These are phyloP conservation scores for Coenonympha glycerion DNA, from an alignment of 2,888 invertebrate species.

Conservation along the genomic window DNA sequence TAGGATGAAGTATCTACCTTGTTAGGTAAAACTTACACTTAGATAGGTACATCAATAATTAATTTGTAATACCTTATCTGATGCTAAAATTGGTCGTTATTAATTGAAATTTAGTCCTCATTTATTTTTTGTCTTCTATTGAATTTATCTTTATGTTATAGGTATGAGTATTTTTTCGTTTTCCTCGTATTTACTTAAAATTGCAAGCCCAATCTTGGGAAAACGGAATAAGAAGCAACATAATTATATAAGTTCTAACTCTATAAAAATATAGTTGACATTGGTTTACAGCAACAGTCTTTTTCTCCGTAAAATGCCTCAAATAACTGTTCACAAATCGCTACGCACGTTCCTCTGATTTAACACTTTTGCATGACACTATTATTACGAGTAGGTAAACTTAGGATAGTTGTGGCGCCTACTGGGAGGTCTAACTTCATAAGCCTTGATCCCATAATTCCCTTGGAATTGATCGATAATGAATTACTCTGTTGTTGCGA, in stretches of 20 bases:
- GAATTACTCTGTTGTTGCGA: no score
- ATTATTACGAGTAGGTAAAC: neutral
- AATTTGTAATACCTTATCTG: no score
- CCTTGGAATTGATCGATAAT: no score
- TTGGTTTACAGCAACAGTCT: neutral
- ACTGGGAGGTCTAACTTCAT: neutral
- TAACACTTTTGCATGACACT: slow-evolving; percentile 1
- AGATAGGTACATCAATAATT: no score
- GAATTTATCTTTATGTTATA: neutral
- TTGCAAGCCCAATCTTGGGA: neutral
- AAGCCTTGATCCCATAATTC: no score
- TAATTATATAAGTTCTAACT: neutral
- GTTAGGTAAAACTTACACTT: no score
- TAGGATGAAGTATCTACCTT: no score
- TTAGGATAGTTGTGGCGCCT: neutral
- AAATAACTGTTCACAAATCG: slow-evolving; percentile 17
- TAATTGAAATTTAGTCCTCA: neutral
- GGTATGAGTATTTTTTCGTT: neutral
- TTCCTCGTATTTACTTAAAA: slow-evolving; percentile 3
- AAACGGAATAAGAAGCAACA: neutral
- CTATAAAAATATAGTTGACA: neutral
- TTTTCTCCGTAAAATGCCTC: slow-evolving; percentile 7
- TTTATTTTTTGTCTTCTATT: neutral
- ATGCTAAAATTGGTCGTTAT: neutral
- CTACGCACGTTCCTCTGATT: slow-evolving; percentile 20